Base-by-base conservation (phyloP, 2,113 vertebrate species). In the Lethenteron reissneri region DNA sequence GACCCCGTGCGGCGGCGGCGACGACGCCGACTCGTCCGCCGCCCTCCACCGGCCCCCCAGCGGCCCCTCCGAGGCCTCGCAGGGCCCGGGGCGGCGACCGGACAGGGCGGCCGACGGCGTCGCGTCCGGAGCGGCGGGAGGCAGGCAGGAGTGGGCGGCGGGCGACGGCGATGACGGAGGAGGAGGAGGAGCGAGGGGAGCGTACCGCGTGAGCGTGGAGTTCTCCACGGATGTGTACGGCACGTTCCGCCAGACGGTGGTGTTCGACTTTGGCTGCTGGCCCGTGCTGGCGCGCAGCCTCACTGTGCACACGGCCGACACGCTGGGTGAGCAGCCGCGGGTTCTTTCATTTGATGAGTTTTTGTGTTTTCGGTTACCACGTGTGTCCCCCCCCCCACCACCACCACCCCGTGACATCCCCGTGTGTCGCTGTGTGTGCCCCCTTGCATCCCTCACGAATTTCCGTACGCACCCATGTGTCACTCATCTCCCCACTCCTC, bases 161-260 rank as follows among this genome's bases (percentile, higher is more conserved):
- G 79, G 80, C 73, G 77, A 82, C 78, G 82, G 86, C 73, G 77
- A 82, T 78, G 82, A 86, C 81, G 79, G 83, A 73, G 83, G 87
- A 79, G 95, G 96, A 57, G 91, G 92, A 81, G 83, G 90, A 78
- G 92, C 97, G 83, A 89, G 92, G 77, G 92, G 88, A 75, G 73
- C 94, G 74, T 99, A 96, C 83, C 88, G 86, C 82, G 86, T 99
- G 71, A 84, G 82, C 72, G 87, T 99, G 82, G 87, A 83, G 75
- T 99, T 99, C 81, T 89, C 83, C 81, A 97, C 94, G 56, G 92
- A 96, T 82, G 97, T 99, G 81, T 97, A 97, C 77, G 94, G 94
- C 70, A 97, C 94, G 78, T 99, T 99, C 84, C 83, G 92, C 70
- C 94, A 99, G 82, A 97, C 94, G 15, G 86, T 89, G 74, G 94